Base-by-base conservation (phyloP, 2,888 invertebrate genomes). In the Oscheius sp. region DNA sequence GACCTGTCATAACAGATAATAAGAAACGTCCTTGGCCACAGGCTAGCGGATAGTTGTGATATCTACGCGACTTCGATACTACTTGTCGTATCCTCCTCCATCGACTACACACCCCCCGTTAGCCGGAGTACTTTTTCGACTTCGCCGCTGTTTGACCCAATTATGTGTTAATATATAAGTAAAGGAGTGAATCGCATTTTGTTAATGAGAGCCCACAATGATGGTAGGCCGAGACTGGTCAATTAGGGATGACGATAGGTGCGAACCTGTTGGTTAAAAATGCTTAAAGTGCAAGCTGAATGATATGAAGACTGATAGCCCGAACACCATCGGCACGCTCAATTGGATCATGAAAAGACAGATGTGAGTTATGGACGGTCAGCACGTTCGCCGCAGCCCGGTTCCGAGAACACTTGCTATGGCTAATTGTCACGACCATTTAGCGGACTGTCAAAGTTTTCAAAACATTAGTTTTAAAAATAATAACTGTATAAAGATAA, bases 1-100 rank as follows among this genome's bases (percentile, higher is more conserved):
- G 24, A 44, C 59, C 59, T 44, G 59, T 59, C 59, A 59, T 59
- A 59, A 59, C 59, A 59, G 59, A 59, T 59, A 59, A 59, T 59
- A 59, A 59, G 59, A 59, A 59, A 41, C 30, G 59, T 22, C 59
- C 59, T 59, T 59, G 59, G 33, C 38, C 36, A 24, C 17, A n/a
- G 38, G 24, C 59, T 59, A 59, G 44, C 59, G 41, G 59, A 59
- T 59, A 59, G 44, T 59, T 56, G 56, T 56, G 56, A 56, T 56
- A 56, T 56, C 56, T 38, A 4, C 28, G 44, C 59, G 54, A 28
- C 59, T 24, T 38, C 41, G 26, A 9, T 41, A 54, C 54, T 54
- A 32, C 32, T 32, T 54, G 54, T 54, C 54, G n/a, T n/a, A 54
- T 30, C 32, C 24, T 9, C 20, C 14, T 17, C 32, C 38, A 44